Evolutionary conservation across 2,113 vertebrate genomes (phyloP), one percentile per base, ranked within the genome.

Genomic region (Oryzias curvinotus): DNA sequence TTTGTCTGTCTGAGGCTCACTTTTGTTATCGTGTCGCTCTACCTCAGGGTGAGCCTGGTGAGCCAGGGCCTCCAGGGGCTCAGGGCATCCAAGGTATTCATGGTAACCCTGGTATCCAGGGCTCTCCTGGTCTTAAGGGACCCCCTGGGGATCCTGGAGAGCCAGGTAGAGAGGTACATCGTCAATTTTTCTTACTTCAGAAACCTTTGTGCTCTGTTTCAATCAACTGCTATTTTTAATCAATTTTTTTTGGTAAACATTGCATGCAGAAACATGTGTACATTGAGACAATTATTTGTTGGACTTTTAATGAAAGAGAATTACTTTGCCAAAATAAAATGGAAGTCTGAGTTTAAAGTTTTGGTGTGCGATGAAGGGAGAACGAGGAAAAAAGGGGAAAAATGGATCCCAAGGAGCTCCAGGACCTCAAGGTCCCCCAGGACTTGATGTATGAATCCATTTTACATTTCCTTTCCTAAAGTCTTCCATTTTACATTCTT

Each of bases 11-110:
- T 23, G 21, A 23, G 21, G 21, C 21, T 23, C n/a, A n/a, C 4
- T 43, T 12, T 46, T 13, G 5, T 28, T 18, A 4, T 30, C 14
- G 26, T 45, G 18, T 10, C 51, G 8, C 54, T 23, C 18, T 46
- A 16, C 54, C 0, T 80, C 65, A 96, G 95, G 95, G 95, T 1
- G 92, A 94, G 52, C 94, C 94, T 3, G 95, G 95, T 2, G 87
- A 83, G 4, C 76, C 89, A 0, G 94, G 95, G 42, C 90, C 93
- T 57, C 80, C 91, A 5, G 95, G 95, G 67, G 93, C 93, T 62
- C 95, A 95, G 64, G 95, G 95, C 5, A 90, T 93, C 67, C 95
- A 96, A 73, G 95, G 95, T 17, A 95, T 97, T 23, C 85, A 28
- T 0, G 94, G 95, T 30, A 93, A 91, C 1, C 14, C 87, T 0